A percentile compares a stretch with the other conserved stretches of the same genome.
Evolutionary conservation across 2,113 vertebrate genomes (phyloP).

Genomic region (Morone chrysops): DNA sequence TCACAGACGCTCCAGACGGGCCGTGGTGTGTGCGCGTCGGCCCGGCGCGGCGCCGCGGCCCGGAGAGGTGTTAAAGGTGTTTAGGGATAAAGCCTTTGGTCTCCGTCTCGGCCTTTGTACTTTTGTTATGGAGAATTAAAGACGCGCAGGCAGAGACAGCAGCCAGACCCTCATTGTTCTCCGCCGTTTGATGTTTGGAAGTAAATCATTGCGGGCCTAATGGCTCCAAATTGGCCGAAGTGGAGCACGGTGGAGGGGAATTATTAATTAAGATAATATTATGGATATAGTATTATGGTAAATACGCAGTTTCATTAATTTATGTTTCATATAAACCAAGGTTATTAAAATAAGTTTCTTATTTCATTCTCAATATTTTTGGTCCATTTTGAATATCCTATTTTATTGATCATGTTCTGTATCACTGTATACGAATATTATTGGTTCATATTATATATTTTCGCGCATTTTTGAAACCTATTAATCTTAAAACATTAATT

Average conservation of each 20-base stretch:
- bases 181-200: slow-evolving; percentile 82
- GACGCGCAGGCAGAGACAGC: slow-evolving; percentile 68
- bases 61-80: slow-evolving; percentile 77
- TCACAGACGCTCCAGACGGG: slow-evolving; percentile 66
- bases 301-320: neutral
- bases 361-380: neutral
- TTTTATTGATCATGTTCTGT: neutral
- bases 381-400: neutral
- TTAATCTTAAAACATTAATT: neutral
- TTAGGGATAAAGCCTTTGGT: slow-evolving; percentile 70
- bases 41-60: slow-evolving; percentile 69
- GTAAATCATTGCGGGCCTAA: slow-evolving; percentile 80
- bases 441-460: neutral
- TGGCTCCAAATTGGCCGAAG: slow-evolving; percentile 42
- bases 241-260: neutral
- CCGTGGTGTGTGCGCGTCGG: slow-evolving; percentile 48
- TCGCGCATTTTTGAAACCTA: neutral
- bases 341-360: no score
- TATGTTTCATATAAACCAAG: neutral
- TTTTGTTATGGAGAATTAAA: slow-evolving; percentile 83
- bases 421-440: neutral
- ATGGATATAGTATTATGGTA: neutral
- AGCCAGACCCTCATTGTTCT: slow-evolving; percentile 74
- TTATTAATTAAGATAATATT: slow-evolving; percentile 21
- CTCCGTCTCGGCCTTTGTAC: slow-evolving; percentile 80